Evolutionary conservation across 1,140 invertebrate genomes (phyloP).

Genomic region (Macrotrachela quadricornifera): DNA sequence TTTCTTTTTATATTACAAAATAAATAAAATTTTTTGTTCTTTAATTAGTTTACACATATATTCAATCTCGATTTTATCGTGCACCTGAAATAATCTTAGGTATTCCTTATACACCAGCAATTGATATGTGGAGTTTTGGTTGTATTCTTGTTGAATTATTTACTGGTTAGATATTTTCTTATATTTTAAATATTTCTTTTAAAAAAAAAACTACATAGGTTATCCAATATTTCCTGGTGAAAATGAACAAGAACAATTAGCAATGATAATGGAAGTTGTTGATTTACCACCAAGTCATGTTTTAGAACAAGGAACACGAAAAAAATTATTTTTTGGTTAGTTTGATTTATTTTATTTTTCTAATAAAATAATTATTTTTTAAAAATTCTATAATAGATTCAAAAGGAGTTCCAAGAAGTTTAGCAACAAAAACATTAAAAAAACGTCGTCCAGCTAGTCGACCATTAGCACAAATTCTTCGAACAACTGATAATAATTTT

Average conservation of each 20-base stretch:
- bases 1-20: neutral
- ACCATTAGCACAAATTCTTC: slow-evolving; percentile 21
- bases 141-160: slow-evolving; percentile 86
- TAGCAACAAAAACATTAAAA: slow-evolving; percentile 26
- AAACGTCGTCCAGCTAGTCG: slow-evolving; percentile 20
- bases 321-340: slow-evolving; percentile 19
- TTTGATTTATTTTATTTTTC: too few relatives aligned
- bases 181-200: too few relatives aligned
- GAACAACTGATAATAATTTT: slow-evolving; percentile 23
- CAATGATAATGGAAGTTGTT: slow-evolving; percentile 29
- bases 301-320: slow-evolving; percentile 21
- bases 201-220: too few relatives aligned
- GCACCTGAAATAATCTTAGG: slow-evolving; percentile 31
- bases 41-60: slow-evolving; percentile 25
- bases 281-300: slow-evolving; percentile 20
- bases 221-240: slow-evolving; percentile 30
- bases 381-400: too few relatives aligned
- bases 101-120: slow-evolving; percentile 77
- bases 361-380: too few relatives aligned
- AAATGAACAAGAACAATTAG: slow-evolving; percentile 30
- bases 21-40: neutral
- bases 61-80: slow-evolving; percentile 30
- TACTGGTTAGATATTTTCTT: too few relatives aligned
- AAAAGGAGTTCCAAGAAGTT: slow-evolving; percentile 22
- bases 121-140: slow-evolving; percentile 59